These are phyloP conservation scores for Axinella damicornis DNA, from an alignment of 37 sponge, comb jelly and placozoan species.

Conservation along the genomic window DNA sequence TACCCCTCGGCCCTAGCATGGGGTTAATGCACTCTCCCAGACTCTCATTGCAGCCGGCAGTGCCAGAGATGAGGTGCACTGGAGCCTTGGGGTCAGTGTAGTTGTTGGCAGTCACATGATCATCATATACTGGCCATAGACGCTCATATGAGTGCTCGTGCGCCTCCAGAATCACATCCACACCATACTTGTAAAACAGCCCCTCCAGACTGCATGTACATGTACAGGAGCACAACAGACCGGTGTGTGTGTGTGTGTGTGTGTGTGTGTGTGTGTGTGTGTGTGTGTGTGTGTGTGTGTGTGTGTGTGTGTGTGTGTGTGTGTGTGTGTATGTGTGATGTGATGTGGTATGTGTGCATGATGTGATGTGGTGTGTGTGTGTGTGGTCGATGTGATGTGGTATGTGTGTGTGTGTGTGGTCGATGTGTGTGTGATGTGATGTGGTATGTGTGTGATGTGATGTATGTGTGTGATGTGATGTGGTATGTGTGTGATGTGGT, in stretches of 20 bases:
- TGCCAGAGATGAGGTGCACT: constrained; percentile 36
- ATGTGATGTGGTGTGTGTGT: no score
- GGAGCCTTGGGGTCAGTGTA: constrained; percentile 33
- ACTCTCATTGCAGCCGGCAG: constrained; percentile 37
- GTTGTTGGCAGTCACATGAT: constrained; percentile 32
- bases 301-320: not conserved
- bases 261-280: constrained; percentile 55
- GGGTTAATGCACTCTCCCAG: not conserved
- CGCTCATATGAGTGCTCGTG: constrained; percentile 70
- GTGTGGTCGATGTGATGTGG: no score
- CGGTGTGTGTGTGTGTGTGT: constrained; percentile 38
- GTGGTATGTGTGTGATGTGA: no score
- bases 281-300: constrained; percentile 56
- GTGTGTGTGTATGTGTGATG: no score
- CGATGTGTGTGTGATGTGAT: no score
- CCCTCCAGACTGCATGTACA: constrained; percentile 20
- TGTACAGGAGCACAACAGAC: not conserved
- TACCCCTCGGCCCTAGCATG: constrained; percentile 38
- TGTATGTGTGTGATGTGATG: no score
- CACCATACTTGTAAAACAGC: constrained; percentile 61
- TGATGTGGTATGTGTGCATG: no score
- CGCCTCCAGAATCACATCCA: constrained; percentile 41
- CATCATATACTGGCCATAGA: constrained; percentile 60
- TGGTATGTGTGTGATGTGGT: no score
- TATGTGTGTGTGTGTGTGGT: no score